Evolutionary conservation across 2,888 invertebrate genomes (phyloP).

Genomic region (Thereva nobilitata): DNA sequence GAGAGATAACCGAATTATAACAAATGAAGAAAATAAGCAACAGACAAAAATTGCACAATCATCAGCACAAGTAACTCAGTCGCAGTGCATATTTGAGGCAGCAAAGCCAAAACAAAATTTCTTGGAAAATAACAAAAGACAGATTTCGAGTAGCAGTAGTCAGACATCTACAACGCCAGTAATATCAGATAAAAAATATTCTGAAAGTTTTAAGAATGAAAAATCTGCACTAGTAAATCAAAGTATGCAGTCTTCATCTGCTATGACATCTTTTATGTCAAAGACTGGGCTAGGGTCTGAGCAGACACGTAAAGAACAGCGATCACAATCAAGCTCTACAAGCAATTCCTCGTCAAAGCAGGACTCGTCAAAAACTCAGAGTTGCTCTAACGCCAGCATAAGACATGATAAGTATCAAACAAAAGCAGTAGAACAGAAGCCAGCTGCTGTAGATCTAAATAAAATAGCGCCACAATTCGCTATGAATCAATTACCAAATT

Average conservation of each 20-base stretch:
- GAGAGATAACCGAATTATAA: neutral
- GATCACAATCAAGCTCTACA: slow-evolving; percentile 21
- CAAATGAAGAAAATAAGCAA: neutral
- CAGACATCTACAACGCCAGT: slow-evolving; percentile 5
- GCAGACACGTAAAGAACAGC: slow-evolving; percentile 34
- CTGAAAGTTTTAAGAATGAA: slow-evolving; percentile 26
- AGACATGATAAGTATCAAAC: slow-evolving; percentile 40
- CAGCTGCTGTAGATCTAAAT: slow-evolving; percentile 58
- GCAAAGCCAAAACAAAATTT: slow-evolving; percentile 1
- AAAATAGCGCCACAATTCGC: slow-evolving; percentile 65
- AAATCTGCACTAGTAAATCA: slow-evolving; percentile 4
- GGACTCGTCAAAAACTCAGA: slow-evolving; percentile 25
- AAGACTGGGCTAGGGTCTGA: slow-evolving; percentile 18
- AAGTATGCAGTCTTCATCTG: neutral
- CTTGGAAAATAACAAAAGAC: slow-evolving; percentile 32
- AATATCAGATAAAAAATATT: slow-evolving; percentile 24
- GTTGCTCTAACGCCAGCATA: slow-evolving; percentile 19
- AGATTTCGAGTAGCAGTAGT: slow-evolving; percentile 27
- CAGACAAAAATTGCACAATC: neutral
- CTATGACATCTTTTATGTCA: neutral
- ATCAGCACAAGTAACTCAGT: neutral
- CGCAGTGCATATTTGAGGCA: slow-evolving; percentile 10
- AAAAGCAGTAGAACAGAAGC: slow-evolving; percentile 27
- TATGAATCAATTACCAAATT: slow-evolving; percentile 70
- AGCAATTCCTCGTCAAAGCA: slow-evolving; percentile 11